A percentile compares a stretch with the other conserved stretches of the same genome.
phyloP scores from a whole-genome alignment of 2,113 vertebrate genomes.

The Protomyctophum bolini region DNA sequence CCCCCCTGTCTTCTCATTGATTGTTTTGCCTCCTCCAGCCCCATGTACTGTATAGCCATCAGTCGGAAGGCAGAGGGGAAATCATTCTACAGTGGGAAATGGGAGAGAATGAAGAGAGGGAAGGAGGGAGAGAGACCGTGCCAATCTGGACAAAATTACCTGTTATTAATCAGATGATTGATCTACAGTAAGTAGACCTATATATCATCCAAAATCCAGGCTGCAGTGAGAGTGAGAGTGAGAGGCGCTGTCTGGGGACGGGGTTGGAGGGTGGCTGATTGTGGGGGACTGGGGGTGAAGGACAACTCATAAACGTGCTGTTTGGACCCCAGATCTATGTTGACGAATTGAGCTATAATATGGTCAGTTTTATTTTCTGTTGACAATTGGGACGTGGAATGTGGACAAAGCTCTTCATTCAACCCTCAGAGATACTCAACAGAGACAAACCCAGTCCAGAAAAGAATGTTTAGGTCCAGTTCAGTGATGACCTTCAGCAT shows the following conservation, averaged over 20 bases:
- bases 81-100: not conserved
- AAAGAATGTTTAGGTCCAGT: not conserved
- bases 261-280: too few species aligned
- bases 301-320: too few species aligned
- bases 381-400: too few species aligned
- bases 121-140: not conserved
- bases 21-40: slow-evolving; percentile 1
- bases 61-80: too few species aligned
- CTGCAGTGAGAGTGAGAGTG: too few species aligned
- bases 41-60: slow-evolving; percentile 6
- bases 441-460: not conserved
- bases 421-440: not conserved
- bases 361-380: too few species aligned
- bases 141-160: not conserved
- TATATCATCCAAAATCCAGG: too few species aligned
- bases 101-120: not conserved
- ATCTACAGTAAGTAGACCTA: too few species aligned
- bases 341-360: too few species aligned
- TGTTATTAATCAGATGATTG: not conserved
- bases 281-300: too few species aligned
- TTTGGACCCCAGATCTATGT: too few species aligned
- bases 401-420: not conserved
- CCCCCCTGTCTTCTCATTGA: slow-evolving; percentile 6
- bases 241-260: too few species aligned
- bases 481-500: slow-evolving; percentile 12